Conservation (phyloP, 2,113 vertebrate species). For the Tamias sibiricus region DNA sequence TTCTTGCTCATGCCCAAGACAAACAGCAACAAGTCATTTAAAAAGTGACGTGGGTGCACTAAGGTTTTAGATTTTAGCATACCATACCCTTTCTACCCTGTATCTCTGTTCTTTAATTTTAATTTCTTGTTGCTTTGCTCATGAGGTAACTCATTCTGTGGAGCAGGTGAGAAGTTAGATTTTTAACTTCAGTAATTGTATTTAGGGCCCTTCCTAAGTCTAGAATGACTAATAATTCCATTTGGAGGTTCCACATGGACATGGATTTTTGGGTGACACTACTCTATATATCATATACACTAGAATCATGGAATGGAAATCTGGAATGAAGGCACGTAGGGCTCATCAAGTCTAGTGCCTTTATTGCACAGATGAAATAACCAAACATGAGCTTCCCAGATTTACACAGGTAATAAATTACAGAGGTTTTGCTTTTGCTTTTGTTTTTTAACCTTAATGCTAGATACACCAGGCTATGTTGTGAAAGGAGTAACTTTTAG, state of each 20-base stretch:
- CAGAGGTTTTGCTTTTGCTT: not conserved
- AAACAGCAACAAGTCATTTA: not conserved
- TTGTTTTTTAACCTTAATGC: not conserved
- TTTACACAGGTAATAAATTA: not conserved
- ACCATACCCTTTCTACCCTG: rapidly evolving
- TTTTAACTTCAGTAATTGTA: not conserved
- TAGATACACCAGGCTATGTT: not conserved
- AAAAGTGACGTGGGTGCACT: not conserved
- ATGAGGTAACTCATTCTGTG: not conserved
- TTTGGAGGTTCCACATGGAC: not conserved
- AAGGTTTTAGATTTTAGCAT: rapidly evolving
- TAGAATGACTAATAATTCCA: not conserved
- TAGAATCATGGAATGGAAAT: not conserved
- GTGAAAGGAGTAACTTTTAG: not conserved
- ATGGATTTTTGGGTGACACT: not conserved
- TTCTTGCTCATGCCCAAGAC: not conserved
- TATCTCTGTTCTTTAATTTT: not conserved
- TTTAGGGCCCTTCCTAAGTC: not conserved
- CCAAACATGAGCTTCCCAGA: not conserved
- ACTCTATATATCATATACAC: not conserved
- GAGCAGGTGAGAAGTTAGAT: not conserved
- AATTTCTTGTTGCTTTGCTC: not conserved
- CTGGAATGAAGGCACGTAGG: not conserved
- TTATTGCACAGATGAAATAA: not conserved
- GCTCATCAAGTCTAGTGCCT: not conserved